A percentile compares a stretch with the other conserved stretches of the same genome.
Conservation (phyloP, 2,113 vertebrate genomes). For the Caretta caretta region DNA sequence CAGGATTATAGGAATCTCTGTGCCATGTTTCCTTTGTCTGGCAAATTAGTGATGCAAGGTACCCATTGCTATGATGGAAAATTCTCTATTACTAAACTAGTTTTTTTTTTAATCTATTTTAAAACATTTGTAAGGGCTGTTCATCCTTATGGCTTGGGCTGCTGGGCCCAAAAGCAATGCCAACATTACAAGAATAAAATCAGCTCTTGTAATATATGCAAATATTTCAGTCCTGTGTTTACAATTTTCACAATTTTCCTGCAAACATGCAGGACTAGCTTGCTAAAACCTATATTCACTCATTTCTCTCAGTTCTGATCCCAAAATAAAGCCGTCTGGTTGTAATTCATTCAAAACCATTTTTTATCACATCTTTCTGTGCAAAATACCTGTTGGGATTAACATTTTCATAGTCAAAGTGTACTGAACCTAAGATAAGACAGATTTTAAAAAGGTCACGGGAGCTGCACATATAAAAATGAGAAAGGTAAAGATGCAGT, state of each 20-base stretch:
- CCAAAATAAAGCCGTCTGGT: background rate
- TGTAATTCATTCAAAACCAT: background rate
- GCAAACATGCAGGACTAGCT: background rate
- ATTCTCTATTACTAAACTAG: background rate
- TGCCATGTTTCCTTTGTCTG: background rate
- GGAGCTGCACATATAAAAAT: background rate
- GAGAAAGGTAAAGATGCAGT: background rate
- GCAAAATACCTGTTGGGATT: background rate
- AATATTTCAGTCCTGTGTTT: background rate
- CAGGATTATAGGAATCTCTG: background rate
- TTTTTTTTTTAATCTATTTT: background rate
- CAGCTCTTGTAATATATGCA: background rate
- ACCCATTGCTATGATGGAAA: background rate
- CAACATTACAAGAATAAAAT: background rate
- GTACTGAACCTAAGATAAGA: background rate
- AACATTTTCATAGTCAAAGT: background rate
- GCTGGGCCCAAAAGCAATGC: background rate
- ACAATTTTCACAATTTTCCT: background rate
- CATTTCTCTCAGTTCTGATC: background rate
- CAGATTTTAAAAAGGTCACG: background rate
- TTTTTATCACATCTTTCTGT: background rate
- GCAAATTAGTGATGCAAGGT: background rate
- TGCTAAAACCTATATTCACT: rapidly evolving
- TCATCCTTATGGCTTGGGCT: background rate
- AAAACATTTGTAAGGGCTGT: background rate